Evolutionary conservation across 2,113 vertebrate species (phyloP).

Genomic region (Urocitellus parryii): DNA sequence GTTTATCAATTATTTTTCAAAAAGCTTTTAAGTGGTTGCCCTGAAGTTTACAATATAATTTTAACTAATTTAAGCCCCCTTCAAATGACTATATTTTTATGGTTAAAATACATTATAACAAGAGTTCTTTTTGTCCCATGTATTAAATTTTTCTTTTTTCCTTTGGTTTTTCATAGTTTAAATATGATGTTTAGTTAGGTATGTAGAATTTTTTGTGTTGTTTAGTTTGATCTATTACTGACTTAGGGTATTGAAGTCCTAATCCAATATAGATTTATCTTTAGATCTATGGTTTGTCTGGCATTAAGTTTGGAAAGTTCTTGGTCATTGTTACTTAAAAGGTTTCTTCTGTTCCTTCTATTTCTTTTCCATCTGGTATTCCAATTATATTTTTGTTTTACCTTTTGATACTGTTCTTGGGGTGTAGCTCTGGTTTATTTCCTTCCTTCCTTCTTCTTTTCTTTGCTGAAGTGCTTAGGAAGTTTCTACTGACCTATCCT

Average conservation of each 20-base stretch:
- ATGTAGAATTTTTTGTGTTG: background rate
- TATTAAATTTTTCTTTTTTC: background rate
- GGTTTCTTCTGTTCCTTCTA: background rate
- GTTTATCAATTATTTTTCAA: background rate
- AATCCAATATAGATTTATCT: too few species aligned
- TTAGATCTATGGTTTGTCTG: background rate
- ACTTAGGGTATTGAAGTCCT: too few species aligned
- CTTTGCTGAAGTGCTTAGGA: background rate
- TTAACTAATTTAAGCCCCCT: background rate
- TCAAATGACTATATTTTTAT: background rate
- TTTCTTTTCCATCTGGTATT: background rate
- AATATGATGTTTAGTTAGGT: background rate
- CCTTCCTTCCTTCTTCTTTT: background rate
- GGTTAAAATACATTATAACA: background rate
- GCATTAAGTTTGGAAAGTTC: background rate
- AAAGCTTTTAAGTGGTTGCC: background rate
- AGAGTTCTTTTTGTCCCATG: background rate
- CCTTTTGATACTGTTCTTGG: background rate
- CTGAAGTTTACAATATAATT: background rate
- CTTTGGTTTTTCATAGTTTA: background rate
- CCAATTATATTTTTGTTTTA: background rate
- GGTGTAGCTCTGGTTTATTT: background rate
- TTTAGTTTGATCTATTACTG: background rate
- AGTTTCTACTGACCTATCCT: background rate
- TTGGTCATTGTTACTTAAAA: background rate